These are phyloP conservation scores for Stegophylla sp. DNA, from an alignment of 2,888 invertebrate genomes.

Conservation along the genomic window DNA sequence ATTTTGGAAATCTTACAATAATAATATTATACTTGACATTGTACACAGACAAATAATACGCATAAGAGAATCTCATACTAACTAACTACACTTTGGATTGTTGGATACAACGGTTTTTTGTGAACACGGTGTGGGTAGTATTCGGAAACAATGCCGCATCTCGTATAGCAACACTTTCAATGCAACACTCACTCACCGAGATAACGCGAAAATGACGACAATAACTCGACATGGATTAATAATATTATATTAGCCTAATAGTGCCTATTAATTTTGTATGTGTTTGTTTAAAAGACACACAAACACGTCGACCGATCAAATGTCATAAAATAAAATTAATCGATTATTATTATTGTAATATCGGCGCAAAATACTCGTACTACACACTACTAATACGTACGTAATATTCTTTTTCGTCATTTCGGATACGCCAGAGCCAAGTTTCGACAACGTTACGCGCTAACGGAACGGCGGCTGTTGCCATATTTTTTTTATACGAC, in stretches of 20 bases:
- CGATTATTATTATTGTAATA: slow-evolving; percentile 13
- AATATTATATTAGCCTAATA: not conserved
- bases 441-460: slow-evolving; percentile 43
- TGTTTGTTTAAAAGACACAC: slow-evolving; percentile 12
- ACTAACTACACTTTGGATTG: not conserved
- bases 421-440: slow-evolving; percentile 23
- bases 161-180: not conserved
- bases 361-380: slow-evolving; percentile 4
- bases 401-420: not conserved
- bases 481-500: slow-evolving; percentile 45
- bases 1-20: not conserved
- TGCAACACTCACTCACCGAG: not conserved
- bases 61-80: no score
- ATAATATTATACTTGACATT: no score
- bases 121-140: not conserved
- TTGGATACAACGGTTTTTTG: not conserved
- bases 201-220: not conserved
- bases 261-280: not conserved
- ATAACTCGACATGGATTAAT: slow-evolving; percentile 15
- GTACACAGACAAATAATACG: no score
- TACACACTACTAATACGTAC: not conserved
- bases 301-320: not conserved
- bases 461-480: slow-evolving; percentile 36
- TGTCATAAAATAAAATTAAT: slow-evolving; percentile 29
- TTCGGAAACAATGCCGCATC: not conserved